Evolutionary conservation across 2,113 vertebrate species (phyloP).

Genomic region (Ciconia boyciana): DNA sequence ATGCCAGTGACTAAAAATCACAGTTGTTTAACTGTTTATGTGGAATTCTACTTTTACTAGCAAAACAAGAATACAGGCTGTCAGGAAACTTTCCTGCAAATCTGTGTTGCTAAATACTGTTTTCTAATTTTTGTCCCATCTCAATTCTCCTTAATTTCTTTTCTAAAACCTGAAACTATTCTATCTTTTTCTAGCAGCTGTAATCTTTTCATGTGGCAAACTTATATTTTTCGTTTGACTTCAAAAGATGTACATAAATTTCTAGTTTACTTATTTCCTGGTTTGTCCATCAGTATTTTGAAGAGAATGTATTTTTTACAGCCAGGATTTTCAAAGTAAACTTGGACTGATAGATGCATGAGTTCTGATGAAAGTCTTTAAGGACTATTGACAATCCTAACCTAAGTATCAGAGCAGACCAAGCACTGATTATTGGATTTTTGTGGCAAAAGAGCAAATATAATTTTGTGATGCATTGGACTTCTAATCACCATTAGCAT

Average conservation of each 20-base stretch:
- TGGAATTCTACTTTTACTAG: not conserved
- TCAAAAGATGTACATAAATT: not conserved
- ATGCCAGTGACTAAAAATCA: not conserved
- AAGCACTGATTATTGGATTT: not conserved
- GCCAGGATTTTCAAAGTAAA: not conserved
- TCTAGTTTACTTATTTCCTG: not conserved
- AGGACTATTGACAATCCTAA: not conserved
- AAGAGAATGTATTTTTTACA: not conserved
- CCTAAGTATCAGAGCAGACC: not conserved
- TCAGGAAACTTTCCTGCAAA: not conserved
- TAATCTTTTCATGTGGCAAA: not conserved
- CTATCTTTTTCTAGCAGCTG: not conserved
- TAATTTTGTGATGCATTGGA: not conserved
- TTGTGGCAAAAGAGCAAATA: not conserved
- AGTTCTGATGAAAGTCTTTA: not conserved
- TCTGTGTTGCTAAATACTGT: not conserved
- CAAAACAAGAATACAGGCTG: not conserved
- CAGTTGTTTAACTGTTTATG: not conserved
- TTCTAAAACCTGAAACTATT: not conserved
- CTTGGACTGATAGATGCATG: not conserved
- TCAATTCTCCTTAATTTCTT: not conserved
- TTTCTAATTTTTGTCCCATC: not conserved
- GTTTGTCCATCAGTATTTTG: not conserved
- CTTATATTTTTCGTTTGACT: not conserved
- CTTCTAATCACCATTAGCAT: not conserved